Base-by-base conservation (phyloP, 1,140 invertebrate species). In the Drosophila lini region DNA sequence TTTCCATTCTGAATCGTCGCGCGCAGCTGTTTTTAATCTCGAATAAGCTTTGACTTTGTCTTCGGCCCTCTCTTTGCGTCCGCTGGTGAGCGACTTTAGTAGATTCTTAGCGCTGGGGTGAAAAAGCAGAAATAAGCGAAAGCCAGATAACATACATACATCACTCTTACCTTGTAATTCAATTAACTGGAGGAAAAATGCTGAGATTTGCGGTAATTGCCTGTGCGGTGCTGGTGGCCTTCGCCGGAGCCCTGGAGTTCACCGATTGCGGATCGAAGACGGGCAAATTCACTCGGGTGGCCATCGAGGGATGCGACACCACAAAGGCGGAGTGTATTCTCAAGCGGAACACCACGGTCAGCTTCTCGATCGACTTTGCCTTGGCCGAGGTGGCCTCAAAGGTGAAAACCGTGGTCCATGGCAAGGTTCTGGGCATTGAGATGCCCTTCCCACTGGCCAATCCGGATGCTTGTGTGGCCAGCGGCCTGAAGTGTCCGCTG, bases 401-500 rank as follows among this genome's bases (percentile, higher is more conserved):
- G 3, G 85, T 96, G 5, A 94, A 91, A 28, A 94, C 95, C 3
- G 93, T 95, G 3, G 95, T 96, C 0, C 95, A 96, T 92, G 96
- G 96, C 4, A 93, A 96, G 36, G 93, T 97, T 19, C 92, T 94
- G 86, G 94, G 94, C 48, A 84, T 96, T 13, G 94, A 95, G 2
- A 93, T 96, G 63, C 95, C 96, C 28, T 97, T 97, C 85, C 94
- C 94, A 11, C 80, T 97, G 63, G 91, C 94, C 8, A 94, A 97
- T 81, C 93, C 94, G 0, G 92, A 97, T 86, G 96, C 94, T 7
- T 97, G 96, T 85, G 82, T 93, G 32, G 93, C 94, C 64, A 94
- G 93, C 40, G 95, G 95, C 0, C 78, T 97, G 1, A 90, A 86
- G 7, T 97, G 96, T 80, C 96, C 96, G 0, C 62, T 97, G 5